Evolutionary conservation across 2,888 invertebrate species (phyloP).

Genomic region (Mystacides longicornis): DNA sequence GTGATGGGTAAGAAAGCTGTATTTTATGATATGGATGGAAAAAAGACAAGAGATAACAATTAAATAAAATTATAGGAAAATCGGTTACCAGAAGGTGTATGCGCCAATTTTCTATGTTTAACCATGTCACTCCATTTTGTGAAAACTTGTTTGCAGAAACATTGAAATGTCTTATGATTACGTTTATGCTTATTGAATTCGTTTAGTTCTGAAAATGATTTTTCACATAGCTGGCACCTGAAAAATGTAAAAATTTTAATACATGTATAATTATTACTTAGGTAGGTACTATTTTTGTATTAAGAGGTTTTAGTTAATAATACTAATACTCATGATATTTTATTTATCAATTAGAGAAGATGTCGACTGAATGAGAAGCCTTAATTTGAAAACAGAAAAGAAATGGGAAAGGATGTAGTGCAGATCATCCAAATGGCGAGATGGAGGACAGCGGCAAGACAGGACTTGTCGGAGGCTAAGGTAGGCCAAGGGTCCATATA

Average conservation of each 20-base stretch:
- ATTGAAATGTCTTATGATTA: slow-evolving; percentile 18
- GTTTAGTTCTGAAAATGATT: slow-evolving; percentile 14
- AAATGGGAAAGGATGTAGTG: too few relatives aligned
- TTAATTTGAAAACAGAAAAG: too few relatives aligned
- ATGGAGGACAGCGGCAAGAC: too few relatives aligned
- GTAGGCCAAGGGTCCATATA: too few relatives aligned
- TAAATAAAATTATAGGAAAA: slow-evolving; percentile 1
- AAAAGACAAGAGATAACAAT: background rate
- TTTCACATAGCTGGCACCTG: slow-evolving; percentile 19
- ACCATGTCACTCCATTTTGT: slow-evolving; percentile 18
- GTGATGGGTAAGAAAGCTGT: background rate
- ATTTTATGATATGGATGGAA: background rate
- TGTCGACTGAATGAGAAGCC: background rate
- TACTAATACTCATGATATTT: too few relatives aligned
- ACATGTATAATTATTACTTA: too few relatives aligned
- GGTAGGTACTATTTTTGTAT: too few relatives aligned
- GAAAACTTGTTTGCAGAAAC: slow-evolving; percentile 19
- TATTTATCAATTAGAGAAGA: background rate
- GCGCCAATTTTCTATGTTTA: slow-evolving; percentile 17
- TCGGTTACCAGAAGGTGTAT: slow-evolving; percentile 14
- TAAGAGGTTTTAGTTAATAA: too few relatives aligned
- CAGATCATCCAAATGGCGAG: too few relatives aligned
- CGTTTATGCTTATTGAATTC: slow-evolving; percentile 18
- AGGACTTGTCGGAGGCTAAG: too few relatives aligned
- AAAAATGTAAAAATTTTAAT: too few relatives aligned